Evolutionary conservation across 2,797 vertebrate genomes (phyloP).

Genomic region (Kryptopterus vitreolus): DNA sequence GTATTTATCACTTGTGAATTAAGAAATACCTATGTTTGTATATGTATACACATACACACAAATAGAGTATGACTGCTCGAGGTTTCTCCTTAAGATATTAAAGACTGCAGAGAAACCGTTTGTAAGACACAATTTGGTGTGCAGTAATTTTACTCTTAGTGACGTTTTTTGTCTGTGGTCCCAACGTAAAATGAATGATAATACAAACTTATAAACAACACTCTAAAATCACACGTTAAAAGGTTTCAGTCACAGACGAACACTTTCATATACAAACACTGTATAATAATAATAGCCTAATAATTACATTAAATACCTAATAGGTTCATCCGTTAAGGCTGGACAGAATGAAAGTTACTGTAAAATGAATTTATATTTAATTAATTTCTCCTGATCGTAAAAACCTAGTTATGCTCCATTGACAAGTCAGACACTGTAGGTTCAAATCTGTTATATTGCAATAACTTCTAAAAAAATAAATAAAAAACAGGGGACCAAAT

Average conservation of each 20-base stretch:
- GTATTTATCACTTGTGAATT: conserved; percentile 37
- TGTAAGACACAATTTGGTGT: conserved; percentile 53
- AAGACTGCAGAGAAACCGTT: conserved; percentile 33
- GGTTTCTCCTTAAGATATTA: conserved; percentile 27
- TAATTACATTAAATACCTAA: conserved; percentile 29
- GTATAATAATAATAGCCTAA: conserved; percentile 19
- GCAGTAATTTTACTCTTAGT: conserved; percentile 26
- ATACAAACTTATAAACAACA: conserved; percentile 32
- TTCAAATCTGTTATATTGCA: conserved; percentile 28
- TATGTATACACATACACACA: conserved; percentile 21
- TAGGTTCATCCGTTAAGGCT: conserved; percentile 22
- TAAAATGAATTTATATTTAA: conserved; percentile 10
- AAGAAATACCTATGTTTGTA: conserved; percentile 34
- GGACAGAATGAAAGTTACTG: conserved; percentile 7
- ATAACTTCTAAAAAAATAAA: conserved; percentile 21
- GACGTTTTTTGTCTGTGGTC: conserved; percentile 38
- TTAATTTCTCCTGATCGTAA: neutral
- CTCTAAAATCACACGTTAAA: conserved; percentile 14
- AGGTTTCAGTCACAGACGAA: neutral
- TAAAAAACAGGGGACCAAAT: conserved; percentile 22
- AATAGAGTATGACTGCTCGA: conserved; percentile 21
- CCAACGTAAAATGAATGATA: conserved; percentile 38
- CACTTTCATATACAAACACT: conserved; percentile 22
- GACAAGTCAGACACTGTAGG: neutral
- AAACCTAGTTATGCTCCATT: conserved; percentile 1